A percentile compares a stretch with the other conserved stretches of the same genome.
Conservation (phyloP, 2,113 vertebrate genomes). For the Pseudorasbora parva region DNA sequence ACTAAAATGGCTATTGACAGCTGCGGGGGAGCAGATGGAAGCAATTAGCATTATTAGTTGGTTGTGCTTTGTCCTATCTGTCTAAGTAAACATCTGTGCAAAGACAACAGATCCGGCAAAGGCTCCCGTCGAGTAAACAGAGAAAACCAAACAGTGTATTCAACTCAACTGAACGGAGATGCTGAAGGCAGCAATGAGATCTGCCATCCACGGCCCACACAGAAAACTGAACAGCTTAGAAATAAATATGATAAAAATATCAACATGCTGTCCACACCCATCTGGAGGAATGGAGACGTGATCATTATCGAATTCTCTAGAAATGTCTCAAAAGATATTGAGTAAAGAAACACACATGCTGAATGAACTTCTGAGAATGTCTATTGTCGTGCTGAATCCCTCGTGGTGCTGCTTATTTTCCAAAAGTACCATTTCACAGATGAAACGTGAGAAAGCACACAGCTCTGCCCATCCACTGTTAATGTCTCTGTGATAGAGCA, state of each 20-base stretch:
- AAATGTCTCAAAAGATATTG: neutral
- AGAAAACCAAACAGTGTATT: conserved; percentile 5
- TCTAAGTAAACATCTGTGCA: conserved; percentile 65
- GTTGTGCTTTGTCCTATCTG: conserved; percentile 63
- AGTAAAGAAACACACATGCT: neutral
- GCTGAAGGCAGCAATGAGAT: conserved; percentile 11
- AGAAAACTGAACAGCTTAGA: conserved; percentile 9
- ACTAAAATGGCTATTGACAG: conserved; percentile 67
- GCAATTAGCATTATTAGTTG: conserved; percentile 68
- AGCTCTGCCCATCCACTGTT: neutral
- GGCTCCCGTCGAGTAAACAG: neutral
- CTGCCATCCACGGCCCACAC: conserved; percentile 1
- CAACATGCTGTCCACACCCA: neutral
- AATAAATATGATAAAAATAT: conserved; percentile 27
- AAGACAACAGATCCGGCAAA: conserved; percentile 32
- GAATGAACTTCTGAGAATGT: neutral
- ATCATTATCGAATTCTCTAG: conserved; percentile 12
- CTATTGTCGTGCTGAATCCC: neutral
- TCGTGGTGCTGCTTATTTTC: neutral
- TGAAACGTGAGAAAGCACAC: neutral
- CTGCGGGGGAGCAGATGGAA: conserved; percentile 70
- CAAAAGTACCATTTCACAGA: neutral
- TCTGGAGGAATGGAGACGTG: conserved; percentile 2
- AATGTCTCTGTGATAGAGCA: conserved; percentile 10
- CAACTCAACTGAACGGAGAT: conserved; percentile 20